A percentile compares a stretch with the other conserved stretches of the same genome.
phyloP scores from a whole-genome alignment of 2,888 invertebrate genomes.

The Macrophya alboannulata region DNA sequence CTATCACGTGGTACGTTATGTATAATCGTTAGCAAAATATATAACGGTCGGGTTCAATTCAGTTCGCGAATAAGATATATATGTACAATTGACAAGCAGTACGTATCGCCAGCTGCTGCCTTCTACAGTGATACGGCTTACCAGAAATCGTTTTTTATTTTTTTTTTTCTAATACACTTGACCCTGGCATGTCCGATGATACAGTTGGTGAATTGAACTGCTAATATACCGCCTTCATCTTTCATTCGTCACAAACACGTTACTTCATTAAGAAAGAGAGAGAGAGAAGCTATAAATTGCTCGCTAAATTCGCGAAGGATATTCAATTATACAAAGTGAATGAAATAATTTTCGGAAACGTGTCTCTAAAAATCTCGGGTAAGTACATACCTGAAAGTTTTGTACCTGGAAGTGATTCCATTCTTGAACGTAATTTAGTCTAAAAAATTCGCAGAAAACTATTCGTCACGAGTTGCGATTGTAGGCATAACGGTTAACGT shows the following conservation, averaged over 20 bases:
- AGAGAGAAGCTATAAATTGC: neutral
- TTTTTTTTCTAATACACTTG: neutral
- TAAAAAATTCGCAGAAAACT: slow-evolving; percentile 15
- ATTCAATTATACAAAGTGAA: neutral
- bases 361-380: neutral
- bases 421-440: neutral
- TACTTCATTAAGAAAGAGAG: neutral
- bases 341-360: neutral
- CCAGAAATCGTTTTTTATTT: neutral
- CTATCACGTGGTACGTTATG: slow-evolving; percentile 15
- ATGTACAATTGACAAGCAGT: slow-evolving; percentile 29
- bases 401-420: neutral
- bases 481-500: neutral
- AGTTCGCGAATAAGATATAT: neutral
- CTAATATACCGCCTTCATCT: neutral
- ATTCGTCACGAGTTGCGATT: slow-evolving; percentile 5
- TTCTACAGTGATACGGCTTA: neutral
- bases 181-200: slow-evolving; percentile 18
- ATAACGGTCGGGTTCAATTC: slow-evolving; percentile 13
- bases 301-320: neutral
- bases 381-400: neutral
- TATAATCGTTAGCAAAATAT: slow-evolving; percentile 27
- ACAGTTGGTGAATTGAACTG: slow-evolving; percentile 5
- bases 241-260: slow-evolving; percentile 7
- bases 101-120: slow-evolving; percentile 7